Conservation (phyloP, 2,888 invertebrate species). For the Galerucella calmariensis region DNA sequence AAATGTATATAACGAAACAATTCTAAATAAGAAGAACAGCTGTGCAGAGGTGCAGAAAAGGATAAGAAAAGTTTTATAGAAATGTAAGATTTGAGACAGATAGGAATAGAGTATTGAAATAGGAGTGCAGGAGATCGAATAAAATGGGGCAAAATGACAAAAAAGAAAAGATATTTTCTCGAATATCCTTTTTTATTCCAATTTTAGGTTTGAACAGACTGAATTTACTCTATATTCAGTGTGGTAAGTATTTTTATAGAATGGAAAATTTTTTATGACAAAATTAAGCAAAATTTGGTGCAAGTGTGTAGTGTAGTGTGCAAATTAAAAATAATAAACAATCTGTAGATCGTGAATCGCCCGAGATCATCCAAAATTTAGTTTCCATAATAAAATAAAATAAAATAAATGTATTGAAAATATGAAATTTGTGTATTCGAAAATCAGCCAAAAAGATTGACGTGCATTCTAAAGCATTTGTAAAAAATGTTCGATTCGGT, state of each 20-base stretch:
- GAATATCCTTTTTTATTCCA: too few species aligned
- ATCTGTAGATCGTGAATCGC: conserved; percentile 48
- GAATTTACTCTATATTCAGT: not conserved
- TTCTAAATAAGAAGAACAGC: too few species aligned
- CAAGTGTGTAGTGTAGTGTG: not conserved
- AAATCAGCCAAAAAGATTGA: not conserved
- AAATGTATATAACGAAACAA: too few species aligned
- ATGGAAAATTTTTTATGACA: too few species aligned
- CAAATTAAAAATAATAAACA: conserved; percentile 34
- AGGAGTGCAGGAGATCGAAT: too few species aligned
- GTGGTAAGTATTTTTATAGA: conserved; percentile 10
- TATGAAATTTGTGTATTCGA: not conserved
- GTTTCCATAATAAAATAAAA: not conserved
- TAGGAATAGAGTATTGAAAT: too few species aligned
- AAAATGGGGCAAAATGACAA: too few species aligned
- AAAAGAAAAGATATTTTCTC: too few species aligned
- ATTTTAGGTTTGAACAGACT: too few species aligned
- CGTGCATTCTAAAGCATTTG: not conserved
- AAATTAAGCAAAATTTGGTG: not conserved
- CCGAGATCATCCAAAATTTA: conserved; percentile 39
- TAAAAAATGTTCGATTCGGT: not conserved
- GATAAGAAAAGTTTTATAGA: too few species aligned
- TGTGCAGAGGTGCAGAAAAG: too few species aligned
- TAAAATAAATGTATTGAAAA: not conserved
- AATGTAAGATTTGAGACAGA: too few species aligned